A percentile compares a stretch with the other conserved stretches of the same genome.
phyloP scores from a whole-genome alignment of 2,888 invertebrate genomes.

The Tetragonisca angustula region DNA sequence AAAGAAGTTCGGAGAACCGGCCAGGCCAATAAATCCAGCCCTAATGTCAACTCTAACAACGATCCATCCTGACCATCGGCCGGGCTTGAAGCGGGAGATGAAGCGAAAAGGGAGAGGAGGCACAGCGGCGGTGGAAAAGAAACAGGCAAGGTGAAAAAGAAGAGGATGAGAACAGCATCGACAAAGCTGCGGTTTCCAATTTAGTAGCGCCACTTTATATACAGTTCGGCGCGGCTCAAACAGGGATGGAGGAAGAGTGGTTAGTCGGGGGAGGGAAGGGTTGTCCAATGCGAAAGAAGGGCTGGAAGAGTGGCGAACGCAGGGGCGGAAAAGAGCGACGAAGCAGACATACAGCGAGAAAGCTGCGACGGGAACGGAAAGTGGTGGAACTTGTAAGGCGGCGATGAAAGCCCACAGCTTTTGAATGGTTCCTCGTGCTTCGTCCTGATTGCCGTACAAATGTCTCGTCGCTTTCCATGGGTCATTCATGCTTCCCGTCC shows the following conservation, averaged over 20 bases:
- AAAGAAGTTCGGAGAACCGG: constrained; percentile 28
- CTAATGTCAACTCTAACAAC: constrained; percentile 63
- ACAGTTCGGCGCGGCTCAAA: constrained; percentile 59
- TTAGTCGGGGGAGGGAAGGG: too few species aligned
- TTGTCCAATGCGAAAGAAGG: constrained; percentile 31
- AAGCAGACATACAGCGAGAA: constrained; percentile 27
- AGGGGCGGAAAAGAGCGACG: constrained; percentile 24
- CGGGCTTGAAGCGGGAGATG: not conserved
- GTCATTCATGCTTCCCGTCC: constrained; percentile 58
- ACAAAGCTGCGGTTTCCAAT: constrained; percentile 73
- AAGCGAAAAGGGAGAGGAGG: not conserved
- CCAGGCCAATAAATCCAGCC: constrained; percentile 63
- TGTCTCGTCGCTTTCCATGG: constrained; percentile 67
- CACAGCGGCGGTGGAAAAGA: constrained; percentile 41
- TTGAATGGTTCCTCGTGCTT: constrained; percentile 66
- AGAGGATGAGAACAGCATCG: constrained; percentile 62
- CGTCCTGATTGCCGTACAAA: constrained; percentile 69
- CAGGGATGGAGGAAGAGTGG: constrained; percentile 41
- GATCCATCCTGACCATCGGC: constrained; percentile 54
- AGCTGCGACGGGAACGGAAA: constrained; percentile 20
- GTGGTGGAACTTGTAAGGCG: constrained; percentile 61
- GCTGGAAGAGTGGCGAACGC: not conserved
- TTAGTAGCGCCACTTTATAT: constrained; percentile 71
- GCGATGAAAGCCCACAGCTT: constrained; percentile 69
- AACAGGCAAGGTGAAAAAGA: constrained; percentile 42